Base-by-base conservation (phyloP, 2,797 vertebrate species). In the Tympanoctomys barrerae region DNA sequence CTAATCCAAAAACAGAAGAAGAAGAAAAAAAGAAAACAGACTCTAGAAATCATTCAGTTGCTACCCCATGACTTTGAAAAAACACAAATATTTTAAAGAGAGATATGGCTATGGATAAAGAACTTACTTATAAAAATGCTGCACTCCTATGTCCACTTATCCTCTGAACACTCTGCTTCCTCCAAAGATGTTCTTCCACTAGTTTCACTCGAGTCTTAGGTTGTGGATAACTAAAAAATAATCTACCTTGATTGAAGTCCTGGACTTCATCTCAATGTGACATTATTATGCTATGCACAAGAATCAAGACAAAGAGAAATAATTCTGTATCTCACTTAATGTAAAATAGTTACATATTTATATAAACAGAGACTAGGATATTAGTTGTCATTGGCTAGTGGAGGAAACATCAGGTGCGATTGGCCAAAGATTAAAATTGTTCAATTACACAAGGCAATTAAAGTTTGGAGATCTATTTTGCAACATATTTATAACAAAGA, bases 61-160 rank as follows among this genome's bases (percentile, higher is more conserved):
- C 7, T 39, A 5, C 4, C 33, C 1, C 1, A 1, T 14, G 2
- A 19, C 78, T 57, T 4, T 62, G 24, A 33, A 70, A 87, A 66
- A 46, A 49, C 8, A 10, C 2, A 22, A 42, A 21, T 14, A 89
- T 73, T 5, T 42, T 18, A 4, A 85, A 59, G 7, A 42, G 24
- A 52, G 1, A 68, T 31, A 4, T 10, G 36, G 26, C 1, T 1
- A 1, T 28, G 4, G 12, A 86, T 7, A 36, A 5, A 28, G 7
- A 62, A 54, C 2, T 33, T 80, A 28, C 16, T 54, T 5, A 61
- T 3, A 36, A 49, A 89, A 16, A 61, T 9, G 59, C 5, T 21
- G 1, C 11, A 83, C 2, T 1, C 19, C 39, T 33, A 5, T 4
- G 11, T 5, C 4, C 36, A 7, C 71, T 46, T 49, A 78, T 61